Base-by-base conservation (phyloP, 2,797 vertebrate species). In the Acanthurus lineatus region DNA sequence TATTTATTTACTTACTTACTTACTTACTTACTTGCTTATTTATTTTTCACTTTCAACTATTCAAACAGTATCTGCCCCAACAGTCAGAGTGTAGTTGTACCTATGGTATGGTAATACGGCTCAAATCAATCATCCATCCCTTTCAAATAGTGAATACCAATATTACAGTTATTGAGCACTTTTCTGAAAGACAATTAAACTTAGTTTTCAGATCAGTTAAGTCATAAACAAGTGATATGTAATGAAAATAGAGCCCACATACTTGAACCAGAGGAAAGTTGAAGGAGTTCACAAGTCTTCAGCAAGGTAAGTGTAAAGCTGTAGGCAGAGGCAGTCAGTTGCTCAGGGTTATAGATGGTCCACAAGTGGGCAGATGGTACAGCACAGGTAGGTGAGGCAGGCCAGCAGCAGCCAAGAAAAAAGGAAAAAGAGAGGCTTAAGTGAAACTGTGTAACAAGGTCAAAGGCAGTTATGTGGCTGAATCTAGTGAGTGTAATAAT, bases 381-480 rank as follows among this genome's bases (percentile, higher is more conserved):
- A 47, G n/a, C 25, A 9, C 25, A 70, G 25, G 12, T 61, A 22
- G 35, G 16, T 1, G 45, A 53, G 25, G 54, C 42, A 38, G 51
- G 19, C n/a, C 19, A n/a, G 58, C 32, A 19, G 54, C 69, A 57
- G 69, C 28, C 20, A 49, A 62, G 22, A 53, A 20, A 25, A 54
- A 19, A 35, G 16, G n/a, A 15, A 45, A 49, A 49, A 19, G 42
- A 16, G 9, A 53, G 15, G 28, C n/a, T 28, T 22, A 74, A 68
- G 42, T 4, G 11, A 76, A 58, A 35, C 2, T 20, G 32, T 4
- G 35, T 20, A 63, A 63, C 20, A 54, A 81, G 42, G 52, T 51
- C 22, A 38, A 0, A 12, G 47, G 35, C n/a, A 22, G 28, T 15
- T 19, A 73, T 17, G 40, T 20, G 15, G 48, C 20, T 49, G 19